Base-by-base conservation (phyloP, 2,113 vertebrate genomes). In the Percopsis transmontana region DNA sequence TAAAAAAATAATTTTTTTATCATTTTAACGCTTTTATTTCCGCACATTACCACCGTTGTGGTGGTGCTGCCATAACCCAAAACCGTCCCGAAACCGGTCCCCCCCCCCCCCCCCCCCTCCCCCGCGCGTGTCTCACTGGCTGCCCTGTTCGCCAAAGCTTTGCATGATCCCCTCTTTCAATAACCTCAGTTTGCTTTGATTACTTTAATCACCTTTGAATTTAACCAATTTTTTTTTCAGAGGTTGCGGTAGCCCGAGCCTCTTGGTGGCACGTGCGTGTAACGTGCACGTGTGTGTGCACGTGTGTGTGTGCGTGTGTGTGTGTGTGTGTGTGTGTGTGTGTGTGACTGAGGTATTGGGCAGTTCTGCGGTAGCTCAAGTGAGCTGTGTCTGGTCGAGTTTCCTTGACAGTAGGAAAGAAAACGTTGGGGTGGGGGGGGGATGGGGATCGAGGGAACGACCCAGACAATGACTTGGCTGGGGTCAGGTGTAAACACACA, bases 401-500 rank as follows among this genome's bases (percentile, higher is more conserved):
- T 88, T 90, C 85, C 86, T 88, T 80, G 75, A 88, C 77, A 87
- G 86, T 80, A 77, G 82, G 78, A 85, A 86, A 79, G 76, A 83
- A 79, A 84, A 66, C 53, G 58, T 56, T 74, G 64, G 59, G 70
- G 68, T 74, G 68, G 44, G 78, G 60, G 68, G 70, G 65, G 42
- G 16, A 10, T 10, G 47, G 60, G 20, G 38, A 41, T 72, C 18
- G 76, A 64, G 74, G 51, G 83, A 70, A 72, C 27, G 68, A 79
- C 80, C 80, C 80, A 86, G 85, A 87, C 81, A 72, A 67, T 87
- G 88, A 81, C 74, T 85, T 75, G 85, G 78, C 80, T 75, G 85
- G 83, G 82, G 88, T 89, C 90, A 90, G 90, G 90, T 87, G 82
- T 89, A 77, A 96, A 96, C 91, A 98, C 94, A 87, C 82, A 92